Conservation (phyloP, 2,888 invertebrate species). For the Lacanobia wlatinum region DNA sequence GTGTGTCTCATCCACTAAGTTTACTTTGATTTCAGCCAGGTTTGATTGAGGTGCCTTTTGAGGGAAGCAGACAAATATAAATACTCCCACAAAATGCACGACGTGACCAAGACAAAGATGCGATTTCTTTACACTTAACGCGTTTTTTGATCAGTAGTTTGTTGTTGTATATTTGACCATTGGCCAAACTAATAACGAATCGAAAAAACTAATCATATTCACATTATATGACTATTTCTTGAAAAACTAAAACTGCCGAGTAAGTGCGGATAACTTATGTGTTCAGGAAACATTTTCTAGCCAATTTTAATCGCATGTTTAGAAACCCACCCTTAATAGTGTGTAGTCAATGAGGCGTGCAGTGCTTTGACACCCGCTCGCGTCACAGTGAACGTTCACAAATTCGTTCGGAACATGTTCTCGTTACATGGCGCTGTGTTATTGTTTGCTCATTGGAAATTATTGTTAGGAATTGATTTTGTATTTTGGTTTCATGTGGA, state of each 20-base stretch:
- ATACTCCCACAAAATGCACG: no score
- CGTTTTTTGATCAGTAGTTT: no score
- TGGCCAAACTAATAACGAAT: no score
- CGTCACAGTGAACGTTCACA: conserved; percentile 49
- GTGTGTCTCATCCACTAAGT: neutral
- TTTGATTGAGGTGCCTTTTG: no score
- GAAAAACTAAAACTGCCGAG: neutral
- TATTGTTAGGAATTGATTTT: conserved; percentile 3
- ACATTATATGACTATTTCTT: no score
- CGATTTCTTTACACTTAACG: no score
- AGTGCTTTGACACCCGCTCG: conserved; percentile 55
- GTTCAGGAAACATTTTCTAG: neutral
- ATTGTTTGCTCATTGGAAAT: conserved; percentile 35
- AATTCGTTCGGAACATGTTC: conserved; percentile 44
- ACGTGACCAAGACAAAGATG: no score
- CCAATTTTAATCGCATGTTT: neutral
- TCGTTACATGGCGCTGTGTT: neutral
- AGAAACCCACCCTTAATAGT: conserved; percentile 44
- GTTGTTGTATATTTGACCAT: no score
- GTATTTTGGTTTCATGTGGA: neutral
- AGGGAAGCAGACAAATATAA: no score
- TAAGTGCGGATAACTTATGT: neutral
- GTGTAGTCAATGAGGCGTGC: conserved; percentile 56
- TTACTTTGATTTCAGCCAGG: no score
- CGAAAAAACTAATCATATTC: no score